Conservation (phyloP, 2,113 vertebrate genomes). For the Brachyhypopomus gauderio region DNA sequence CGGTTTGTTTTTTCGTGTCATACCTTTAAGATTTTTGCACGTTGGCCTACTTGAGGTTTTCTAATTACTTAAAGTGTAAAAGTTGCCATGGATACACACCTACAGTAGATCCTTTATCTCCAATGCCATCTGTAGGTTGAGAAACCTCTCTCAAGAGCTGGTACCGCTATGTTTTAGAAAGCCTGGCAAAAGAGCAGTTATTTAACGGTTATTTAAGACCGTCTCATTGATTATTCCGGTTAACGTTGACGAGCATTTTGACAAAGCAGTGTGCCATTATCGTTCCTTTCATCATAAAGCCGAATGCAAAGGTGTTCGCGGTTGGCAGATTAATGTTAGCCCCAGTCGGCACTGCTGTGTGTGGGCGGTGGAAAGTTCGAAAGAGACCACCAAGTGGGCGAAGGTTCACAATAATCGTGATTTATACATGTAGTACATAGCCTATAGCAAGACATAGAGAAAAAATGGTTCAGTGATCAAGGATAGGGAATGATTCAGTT, state of each 20-base stretch:
- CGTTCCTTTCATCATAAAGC: slow-evolving; percentile 7
- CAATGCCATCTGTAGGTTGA: slow-evolving; percentile 37
- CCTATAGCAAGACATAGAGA: neutral
- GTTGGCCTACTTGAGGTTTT: slow-evolving; percentile 18
- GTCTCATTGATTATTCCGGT: neutral
- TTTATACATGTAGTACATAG: slow-evolving; percentile 27
- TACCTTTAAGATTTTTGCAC: slow-evolving; percentile 1
- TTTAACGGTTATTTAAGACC: slow-evolving; percentile 2
- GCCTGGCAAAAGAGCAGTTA: slow-evolving; percentile 5
- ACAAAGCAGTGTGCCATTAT: neutral
- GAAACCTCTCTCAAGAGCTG: slow-evolving; percentile 6
- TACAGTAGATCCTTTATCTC: slow-evolving; percentile 36
- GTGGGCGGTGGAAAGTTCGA: slow-evolving; percentile 34
- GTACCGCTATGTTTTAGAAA: slow-evolving; percentile 24
- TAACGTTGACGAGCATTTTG: neutral
- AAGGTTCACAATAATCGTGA: slow-evolving; percentile 29
- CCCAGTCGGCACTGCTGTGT: neutral
- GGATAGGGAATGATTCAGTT: too few species aligned
- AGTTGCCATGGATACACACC: slow-evolving; percentile 57
- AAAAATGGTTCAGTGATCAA: neutral
- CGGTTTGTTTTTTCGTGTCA: slow-evolving; percentile 16
- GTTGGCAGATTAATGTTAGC: slow-evolving; percentile 20
- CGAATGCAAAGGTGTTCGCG: slow-evolving; percentile 18
- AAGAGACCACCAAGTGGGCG: slow-evolving; percentile 40
- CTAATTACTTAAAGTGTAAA: slow-evolving; percentile 50